These are phyloP conservation scores for Linnaemya tessellans DNA, from an alignment of 2,888 invertebrate genomes.

Conservation along the genomic window DNA sequence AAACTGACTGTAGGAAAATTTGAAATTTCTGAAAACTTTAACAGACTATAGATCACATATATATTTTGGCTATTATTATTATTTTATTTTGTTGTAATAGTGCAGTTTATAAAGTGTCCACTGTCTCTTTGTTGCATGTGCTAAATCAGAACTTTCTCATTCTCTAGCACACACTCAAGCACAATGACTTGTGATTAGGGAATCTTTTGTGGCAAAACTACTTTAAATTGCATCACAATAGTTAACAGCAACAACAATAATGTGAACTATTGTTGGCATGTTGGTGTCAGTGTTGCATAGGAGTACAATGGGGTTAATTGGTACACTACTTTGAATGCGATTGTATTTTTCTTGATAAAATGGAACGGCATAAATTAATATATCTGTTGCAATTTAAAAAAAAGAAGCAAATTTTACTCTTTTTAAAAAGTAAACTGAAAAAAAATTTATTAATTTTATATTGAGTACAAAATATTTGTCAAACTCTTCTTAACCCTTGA, in stretches of 20 bases:
- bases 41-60: too few relatives aligned
- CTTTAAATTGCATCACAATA: constrained; percentile 57
- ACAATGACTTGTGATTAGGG: constrained; percentile 39
- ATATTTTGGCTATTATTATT: background rate
- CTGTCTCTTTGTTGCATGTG: constrained; percentile 10
- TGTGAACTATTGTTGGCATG: background rate
- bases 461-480: background rate
- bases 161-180: background rate
- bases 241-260: constrained; percentile 19
- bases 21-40: too few relatives aligned
- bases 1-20: background rate
- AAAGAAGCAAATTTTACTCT: background rate
- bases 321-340: constrained; percentile 4
- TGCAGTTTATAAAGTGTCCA: background rate
- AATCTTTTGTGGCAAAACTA: constrained; percentile 41
- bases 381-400: background rate
- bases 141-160: background rate
- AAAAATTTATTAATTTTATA: background rate
- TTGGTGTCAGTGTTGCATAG: constrained; percentile 1
- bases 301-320: constrained; percentile 55
- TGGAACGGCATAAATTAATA: constrained; percentile 18
- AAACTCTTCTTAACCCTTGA: background rate
- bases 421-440: background rate
- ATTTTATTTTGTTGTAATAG: background rate
- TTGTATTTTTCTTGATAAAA: background rate